Evolutionary conservation across 2,888 invertebrate genomes (phyloP), one percentile per base, ranked within the genome.

Genomic region (Perizoma affinitatum): DNA sequence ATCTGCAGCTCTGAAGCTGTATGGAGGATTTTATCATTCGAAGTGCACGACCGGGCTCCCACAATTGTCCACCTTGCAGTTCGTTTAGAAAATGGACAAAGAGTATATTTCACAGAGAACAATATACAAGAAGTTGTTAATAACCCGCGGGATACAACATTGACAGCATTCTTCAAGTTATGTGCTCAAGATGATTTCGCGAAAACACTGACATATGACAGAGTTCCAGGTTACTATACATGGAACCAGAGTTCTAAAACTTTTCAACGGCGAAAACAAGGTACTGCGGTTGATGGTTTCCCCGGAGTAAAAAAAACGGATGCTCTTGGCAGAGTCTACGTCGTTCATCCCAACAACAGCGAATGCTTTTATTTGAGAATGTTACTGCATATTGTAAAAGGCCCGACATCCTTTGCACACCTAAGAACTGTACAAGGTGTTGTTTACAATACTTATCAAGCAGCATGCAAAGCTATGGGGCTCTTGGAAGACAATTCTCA

Each of bases 321-420:
- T n/a, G 51, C 40, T 0, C 0, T 62, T 9, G 58, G 54, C 4
- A 54, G 62, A 47, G 54, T 54, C 3, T 61, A 54, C 11, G 50
- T 38, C 0, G 46, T 57, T 10, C 57, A 61, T 33, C 54, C 54
- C 0, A 51, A 50, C 22, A 50, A 57, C 10, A 2, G 42, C 6
- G 57, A 61, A 38, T 61, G 57, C n/a, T 61, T 5, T 36, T 36
- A 36, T 6, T 36, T 36, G 6, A 5, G 36, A 5, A 5, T 36
- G 9, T 9, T 41, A 9, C 9, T 41, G 51, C 71, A 73, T 63
- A 11, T 68, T 55, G 70, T 80, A 50, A 66, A 63, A 50, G 78
- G 75, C 48, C 74, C 75, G 43, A 72, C 66, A 57, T 78, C 76
- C 40, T 80, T 79, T 72, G 53, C 63, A 62, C 56, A 67, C 58